Percentiles rank a stretch among this genome's conserved stretches.
phyloP scores from a whole-genome alignment of 2,113 vertebrate species.

The Ochotona princeps region DNA sequence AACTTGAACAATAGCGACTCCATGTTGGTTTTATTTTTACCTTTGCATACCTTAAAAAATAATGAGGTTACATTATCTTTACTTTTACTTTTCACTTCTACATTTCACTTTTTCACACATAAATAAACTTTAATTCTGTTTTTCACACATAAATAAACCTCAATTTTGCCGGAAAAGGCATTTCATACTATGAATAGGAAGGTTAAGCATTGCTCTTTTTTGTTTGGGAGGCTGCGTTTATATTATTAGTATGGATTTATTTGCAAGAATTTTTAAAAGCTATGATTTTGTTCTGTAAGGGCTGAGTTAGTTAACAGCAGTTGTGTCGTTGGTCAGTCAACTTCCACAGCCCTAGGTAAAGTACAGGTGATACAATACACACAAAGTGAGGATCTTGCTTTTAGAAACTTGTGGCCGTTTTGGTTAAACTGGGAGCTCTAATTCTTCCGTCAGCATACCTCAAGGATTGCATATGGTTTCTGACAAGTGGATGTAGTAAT shows the following conservation, averaged over 20 bases:
- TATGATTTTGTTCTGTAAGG: background rate
- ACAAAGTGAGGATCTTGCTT: background rate
- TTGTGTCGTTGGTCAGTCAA: background rate
- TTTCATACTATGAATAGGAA: background rate
- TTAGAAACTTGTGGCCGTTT: background rate
- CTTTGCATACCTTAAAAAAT: too few relatives aligned
- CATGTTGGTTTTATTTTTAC: too few relatives aligned
- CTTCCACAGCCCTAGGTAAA: background rate
- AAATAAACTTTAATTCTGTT: too few relatives aligned
- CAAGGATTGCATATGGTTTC: background rate
- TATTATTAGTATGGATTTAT: background rate
- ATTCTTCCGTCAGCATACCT: background rate
- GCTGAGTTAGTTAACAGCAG: background rate
- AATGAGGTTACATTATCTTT: too few relatives aligned
- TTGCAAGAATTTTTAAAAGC: background rate
- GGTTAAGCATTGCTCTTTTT: background rate
- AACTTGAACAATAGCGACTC: too few relatives aligned
- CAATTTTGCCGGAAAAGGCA: background rate
- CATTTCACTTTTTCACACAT: too few relatives aligned
- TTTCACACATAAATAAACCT: background rate
- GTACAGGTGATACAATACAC: background rate
- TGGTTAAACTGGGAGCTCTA: background rate
- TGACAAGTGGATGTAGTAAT: background rate
- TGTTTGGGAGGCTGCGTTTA: background rate
- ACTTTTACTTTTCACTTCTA: too few relatives aligned